Conservation (phyloP, 2,888 invertebrate genomes). For the Isotomurus palustris region DNA sequence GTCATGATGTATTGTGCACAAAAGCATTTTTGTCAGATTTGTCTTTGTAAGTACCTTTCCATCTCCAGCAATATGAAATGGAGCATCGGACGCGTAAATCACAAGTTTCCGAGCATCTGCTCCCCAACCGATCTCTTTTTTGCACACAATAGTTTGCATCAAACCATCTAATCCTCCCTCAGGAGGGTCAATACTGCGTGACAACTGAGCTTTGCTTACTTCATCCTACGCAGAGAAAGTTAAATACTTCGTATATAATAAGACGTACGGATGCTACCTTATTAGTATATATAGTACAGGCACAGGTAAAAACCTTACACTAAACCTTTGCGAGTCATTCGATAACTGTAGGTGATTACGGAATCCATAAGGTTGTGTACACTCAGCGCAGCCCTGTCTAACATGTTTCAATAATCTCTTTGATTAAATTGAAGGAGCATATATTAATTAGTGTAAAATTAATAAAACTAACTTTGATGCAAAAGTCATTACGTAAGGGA, state of each 20-base stretch:
- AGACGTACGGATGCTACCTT: no score
- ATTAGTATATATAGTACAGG: no score
- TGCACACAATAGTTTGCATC: conserved; percentile 57
- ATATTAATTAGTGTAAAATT: no score
- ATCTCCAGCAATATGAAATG: conserved; percentile 98
- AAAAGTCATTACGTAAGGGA: conserved; percentile 21
- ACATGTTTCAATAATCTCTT: background rate
- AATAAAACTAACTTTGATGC: conserved; percentile 1
- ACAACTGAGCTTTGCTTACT: conserved; percentile 77
- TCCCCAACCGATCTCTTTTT: conserved; percentile 14
- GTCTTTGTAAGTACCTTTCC: conserved; percentile 68
- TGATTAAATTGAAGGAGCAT: no score
- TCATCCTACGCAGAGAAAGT: conserved; percentile 64
- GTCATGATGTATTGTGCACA: background rate
- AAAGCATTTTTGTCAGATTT: conserved; percentile 4
- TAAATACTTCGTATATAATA: no score
- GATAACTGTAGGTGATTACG: background rate
- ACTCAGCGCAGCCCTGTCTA: background rate
- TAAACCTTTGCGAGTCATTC: background rate
- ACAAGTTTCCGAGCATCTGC: conserved; percentile 21
- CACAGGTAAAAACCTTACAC: background rate
- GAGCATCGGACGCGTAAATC: conserved; percentile 81
- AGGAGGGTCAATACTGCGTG: conserved; percentile 95
- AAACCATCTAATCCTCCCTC: conserved; percentile 99
- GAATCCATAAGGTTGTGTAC: conserved; percentile 3